A percentile compares a stretch with the other conserved stretches of the same genome.
Conservation (phyloP, 2,797 vertebrate genomes). For the Pangasius mekongensis region DNA sequence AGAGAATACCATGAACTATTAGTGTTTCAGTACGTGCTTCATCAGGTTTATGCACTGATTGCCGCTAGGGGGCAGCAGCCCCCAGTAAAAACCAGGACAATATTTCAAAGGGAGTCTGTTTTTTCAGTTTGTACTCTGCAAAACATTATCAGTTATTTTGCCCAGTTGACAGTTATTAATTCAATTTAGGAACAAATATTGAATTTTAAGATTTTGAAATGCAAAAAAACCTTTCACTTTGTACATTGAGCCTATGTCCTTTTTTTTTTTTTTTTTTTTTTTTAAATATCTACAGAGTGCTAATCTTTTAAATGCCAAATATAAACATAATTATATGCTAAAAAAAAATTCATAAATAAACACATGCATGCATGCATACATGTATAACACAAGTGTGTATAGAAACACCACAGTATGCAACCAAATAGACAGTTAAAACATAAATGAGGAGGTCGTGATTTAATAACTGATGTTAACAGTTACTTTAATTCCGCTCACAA, state of each 20-base stretch:
- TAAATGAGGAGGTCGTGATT: background rate
- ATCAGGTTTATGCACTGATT: background rate
- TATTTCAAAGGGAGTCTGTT: background rate
- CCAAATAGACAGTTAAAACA: background rate
- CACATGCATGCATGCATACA: background rate
- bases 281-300: background rate
- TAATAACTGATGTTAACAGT: background rate
- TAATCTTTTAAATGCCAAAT: background rate
- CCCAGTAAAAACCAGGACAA: background rate
- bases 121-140: background rate
- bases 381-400: background rate
- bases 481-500: background rate
- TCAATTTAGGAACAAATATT: background rate
- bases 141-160: background rate
- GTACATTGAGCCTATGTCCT: background rate
- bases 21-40: background rate
- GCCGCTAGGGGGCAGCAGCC: conserved; percentile 9
- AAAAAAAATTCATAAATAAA: background rate
- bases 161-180: background rate
- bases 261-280: background rate
- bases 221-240: background rate
- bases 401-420: background rate
- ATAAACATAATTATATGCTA: background rate
- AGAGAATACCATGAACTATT: background rate
- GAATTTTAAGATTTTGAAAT: background rate